Evolutionary conservation across 2,888 invertebrate species (phyloP), one percentile per base, ranked within the genome.

Genomic region (Idaea aversata): DNA sequence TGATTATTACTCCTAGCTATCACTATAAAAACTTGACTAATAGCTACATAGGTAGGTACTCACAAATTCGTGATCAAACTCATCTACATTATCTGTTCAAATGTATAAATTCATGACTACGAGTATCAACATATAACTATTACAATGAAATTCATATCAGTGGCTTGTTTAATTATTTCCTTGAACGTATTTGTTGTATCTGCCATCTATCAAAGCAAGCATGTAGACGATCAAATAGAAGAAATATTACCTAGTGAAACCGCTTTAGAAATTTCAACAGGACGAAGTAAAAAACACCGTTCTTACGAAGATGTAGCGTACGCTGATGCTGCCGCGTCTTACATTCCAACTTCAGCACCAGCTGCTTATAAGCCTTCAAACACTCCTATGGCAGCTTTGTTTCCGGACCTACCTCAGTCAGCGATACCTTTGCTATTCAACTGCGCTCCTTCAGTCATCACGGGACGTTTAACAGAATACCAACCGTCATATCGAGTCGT

Each of bases 381-480:
- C 13, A 3, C 47, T 47, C 7, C 3, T 59, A 58, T 60, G 2
- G 57, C 68, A 5, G 67, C 72, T 7, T 63, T 63, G 3, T 69
- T 65, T 59, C 60, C 66, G 6, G 25, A 57, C 25, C 58, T 35
- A 13, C 34, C 68, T 25, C 58, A 65, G 34, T 63, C 59, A 57
- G 65, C 70, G 15, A 47, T 69, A 58, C 83, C 83, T 0, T 62
- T 82, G 3, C 77, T 83, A 5, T 72, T 83, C 3, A 80, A 76
- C 71, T 82, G 83, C 64, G 70, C 79, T 5, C 81, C 83, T 0
- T 75, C 76, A 58, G 77, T 82, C 0, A 70, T 75, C 13, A 62
- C 75, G 15, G 82, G 83, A 0, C 76, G 78, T 59, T 59, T 82
- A 61, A 67, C 63, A 6, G 60, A 65, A 62, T 34, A 62, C 5